These are phyloP conservation scores for Hoplias malabaricus DNA, from an alignment of 2,113 vertebrate species.

Conservation along the genomic window DNA sequence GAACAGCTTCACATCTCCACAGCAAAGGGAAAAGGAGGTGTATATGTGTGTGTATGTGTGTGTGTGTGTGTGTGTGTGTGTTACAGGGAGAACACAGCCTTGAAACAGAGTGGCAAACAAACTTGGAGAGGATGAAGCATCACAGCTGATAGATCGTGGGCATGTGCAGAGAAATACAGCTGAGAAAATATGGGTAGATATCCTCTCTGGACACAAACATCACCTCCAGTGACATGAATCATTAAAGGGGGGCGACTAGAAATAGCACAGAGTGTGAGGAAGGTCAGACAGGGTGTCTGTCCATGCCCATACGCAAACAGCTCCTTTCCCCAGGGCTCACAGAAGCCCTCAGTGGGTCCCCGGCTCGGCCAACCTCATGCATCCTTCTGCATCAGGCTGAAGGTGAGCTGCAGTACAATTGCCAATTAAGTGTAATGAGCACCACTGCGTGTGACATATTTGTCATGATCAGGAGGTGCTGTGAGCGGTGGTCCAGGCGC, in stretches of 20 bases:
- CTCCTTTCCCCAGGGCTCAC: conserved; percentile 34
- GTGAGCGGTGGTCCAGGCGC: conserved; percentile 8
- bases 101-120: conserved; percentile 40
- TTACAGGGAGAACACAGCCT: not conserved
- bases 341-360: conserved; percentile 24
- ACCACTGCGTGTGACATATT: conserved; percentile 52
- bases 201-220: conserved; percentile 67
- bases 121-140: conserved; percentile 10
- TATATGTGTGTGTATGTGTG: no score
- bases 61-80: not conserved
- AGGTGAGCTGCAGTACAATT: conserved; percentile 42
- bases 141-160: not conserved
- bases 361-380: not conserved
- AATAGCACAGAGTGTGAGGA: conserved; percentile 47
- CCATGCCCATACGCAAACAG: conserved; percentile 2
- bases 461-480: conserved; percentile 54
- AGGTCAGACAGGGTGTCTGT: conserved; percentile 26
- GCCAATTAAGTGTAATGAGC: conserved; percentile 48
- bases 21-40: not conserved
- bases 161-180: conserved; percentile 42
- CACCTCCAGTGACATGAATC: conserved; percentile 60
- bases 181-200: conserved; percentile 64
- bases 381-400: conserved; percentile 33
- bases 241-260: conserved; percentile 52
- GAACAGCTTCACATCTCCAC: not conserved